A percentile compares a stretch with the other conserved stretches of the same genome.
phyloP scores from a whole-genome alignment of 2,888 invertebrate genomes.

The Diaperis boleti region DNA sequence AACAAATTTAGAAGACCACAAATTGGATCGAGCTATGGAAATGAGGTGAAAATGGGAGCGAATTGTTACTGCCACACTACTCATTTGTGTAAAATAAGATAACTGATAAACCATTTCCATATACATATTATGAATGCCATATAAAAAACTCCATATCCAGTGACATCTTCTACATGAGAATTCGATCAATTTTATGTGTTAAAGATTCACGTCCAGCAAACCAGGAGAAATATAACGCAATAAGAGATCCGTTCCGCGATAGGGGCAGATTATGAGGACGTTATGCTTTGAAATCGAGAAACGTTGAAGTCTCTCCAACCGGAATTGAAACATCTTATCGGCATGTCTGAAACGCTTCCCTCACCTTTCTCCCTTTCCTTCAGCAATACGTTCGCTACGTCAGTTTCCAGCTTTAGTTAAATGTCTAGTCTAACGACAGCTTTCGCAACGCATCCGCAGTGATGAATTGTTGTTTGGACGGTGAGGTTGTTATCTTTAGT shows the following conservation, averaged over 20 bases:
- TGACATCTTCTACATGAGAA: constrained; percentile 6
- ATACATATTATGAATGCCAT: constrained; percentile 8
- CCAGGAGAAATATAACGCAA: constrained; percentile 19
- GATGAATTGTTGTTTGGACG: constrained; percentile 43
- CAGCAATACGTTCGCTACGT: constrained; percentile 12
- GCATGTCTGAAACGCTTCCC: constrained; percentile 28
- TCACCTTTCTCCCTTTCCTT: constrained; percentile 23
- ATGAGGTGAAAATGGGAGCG: too few species aligned
- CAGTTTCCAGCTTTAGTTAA: constrained; percentile 6
- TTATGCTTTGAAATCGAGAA: constrained; percentile 29
- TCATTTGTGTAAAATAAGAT: too few species aligned
- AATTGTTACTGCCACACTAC: too few species aligned
- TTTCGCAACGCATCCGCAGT: constrained; percentile 25
- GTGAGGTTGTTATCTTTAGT: constrained; percentile 38
- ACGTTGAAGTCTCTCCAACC: constrained; percentile 12
- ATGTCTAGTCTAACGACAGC: constrained; percentile 41
- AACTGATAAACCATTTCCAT: too few species aligned
- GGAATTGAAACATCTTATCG: constrained; percentile 35
- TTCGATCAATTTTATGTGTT: constrained; percentile 19
- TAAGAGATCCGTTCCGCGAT: constrained; percentile 28
- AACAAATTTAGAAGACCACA: too few species aligned
- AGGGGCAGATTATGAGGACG: constrained; percentile 10
- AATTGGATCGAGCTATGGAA: too few species aligned
- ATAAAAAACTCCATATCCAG: too few species aligned
- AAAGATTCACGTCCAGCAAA: constrained; percentile 15